phyloP scores from a whole-genome alignment of 2,797 vertebrate genomes.

The Trachurus trachurus region DNA sequence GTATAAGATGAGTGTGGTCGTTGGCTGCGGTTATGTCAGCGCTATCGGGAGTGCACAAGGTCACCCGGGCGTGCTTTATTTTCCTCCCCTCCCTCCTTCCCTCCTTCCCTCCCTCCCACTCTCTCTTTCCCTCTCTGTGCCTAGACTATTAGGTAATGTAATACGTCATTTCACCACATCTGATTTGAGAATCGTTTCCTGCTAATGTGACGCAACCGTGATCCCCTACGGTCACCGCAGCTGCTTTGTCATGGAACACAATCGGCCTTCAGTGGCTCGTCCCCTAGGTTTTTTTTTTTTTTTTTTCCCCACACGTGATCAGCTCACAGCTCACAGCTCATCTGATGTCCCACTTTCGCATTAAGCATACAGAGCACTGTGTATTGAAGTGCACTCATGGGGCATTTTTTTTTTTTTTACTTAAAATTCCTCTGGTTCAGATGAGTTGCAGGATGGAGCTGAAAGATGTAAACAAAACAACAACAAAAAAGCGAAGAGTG shows the following conservation, averaged over 20 bases:
- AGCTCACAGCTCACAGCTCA: slow-evolving; percentile 39
- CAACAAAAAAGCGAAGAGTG: background rate
- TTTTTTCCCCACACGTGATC: slow-evolving; percentile 31
- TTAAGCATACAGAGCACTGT: slow-evolving; percentile 13
- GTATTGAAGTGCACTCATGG: slow-evolving; percentile 4
- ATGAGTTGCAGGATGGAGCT: slow-evolving; percentile 6
- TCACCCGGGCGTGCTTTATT: slow-evolving; percentile 12
- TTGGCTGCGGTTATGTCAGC: slow-evolving; percentile 7
- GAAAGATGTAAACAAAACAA: slow-evolving; percentile 20
- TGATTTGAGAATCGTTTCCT: slow-evolving; percentile 46
- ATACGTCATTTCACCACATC: slow-evolving; percentile 36
- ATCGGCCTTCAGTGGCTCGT: slow-evolving; percentile 19
- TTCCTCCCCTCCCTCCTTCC: background rate
- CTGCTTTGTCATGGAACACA: slow-evolving; percentile 51
- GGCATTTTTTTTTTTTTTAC: slow-evolving; percentile 1
- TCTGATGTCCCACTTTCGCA: slow-evolving; percentile 45
- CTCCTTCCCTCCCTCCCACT: background rate
- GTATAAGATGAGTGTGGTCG: background rate
- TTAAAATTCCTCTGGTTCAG: slow-evolving; percentile 19
- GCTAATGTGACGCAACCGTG: slow-evolving; percentile 50
- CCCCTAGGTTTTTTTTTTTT: slow-evolving; percentile 9
- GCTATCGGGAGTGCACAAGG: slow-evolving; percentile 18
- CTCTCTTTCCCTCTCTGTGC: background rate
- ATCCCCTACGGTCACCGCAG: slow-evolving; percentile 47
- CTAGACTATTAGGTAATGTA: slow-evolving; percentile 37